phyloP scores from a whole-genome alignment of 2,113 vertebrate genomes.

The Rhineura floridana region DNA sequence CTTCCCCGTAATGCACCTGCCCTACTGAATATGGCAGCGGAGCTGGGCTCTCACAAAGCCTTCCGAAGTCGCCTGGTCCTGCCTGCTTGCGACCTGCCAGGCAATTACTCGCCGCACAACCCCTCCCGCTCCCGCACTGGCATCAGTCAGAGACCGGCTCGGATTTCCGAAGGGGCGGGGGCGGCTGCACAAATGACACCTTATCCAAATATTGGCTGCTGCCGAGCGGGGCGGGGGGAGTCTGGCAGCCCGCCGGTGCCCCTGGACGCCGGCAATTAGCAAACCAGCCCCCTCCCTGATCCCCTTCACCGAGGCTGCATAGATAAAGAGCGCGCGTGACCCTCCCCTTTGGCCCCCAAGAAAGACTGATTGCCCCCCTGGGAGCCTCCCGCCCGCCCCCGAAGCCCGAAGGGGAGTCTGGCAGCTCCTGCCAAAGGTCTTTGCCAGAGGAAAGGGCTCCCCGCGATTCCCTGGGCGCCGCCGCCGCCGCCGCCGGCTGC shows the following conservation, averaged over 20 bases:
- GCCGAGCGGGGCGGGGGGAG: background rate
- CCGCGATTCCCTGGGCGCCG: background rate
- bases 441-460: too few species aligned
- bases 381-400: background rate
- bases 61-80: background rate
- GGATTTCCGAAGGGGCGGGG: background rate
- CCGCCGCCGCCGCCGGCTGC: background rate
- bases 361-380: background rate
- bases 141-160: background rate
- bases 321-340: too few species aligned
- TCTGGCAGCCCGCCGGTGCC: background rate
- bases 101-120: background rate
- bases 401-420: background rate
- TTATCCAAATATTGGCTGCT: constrained; percentile 7
- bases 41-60: background rate
- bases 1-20: too few species aligned
- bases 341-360: background rate
- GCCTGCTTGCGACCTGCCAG: background rate
- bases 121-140: background rate
- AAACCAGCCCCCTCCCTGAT: background rate
- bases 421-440: background rate
- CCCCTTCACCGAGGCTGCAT: background rate
- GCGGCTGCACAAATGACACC: background rate
- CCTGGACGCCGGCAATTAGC: background rate
- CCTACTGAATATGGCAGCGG: too few species aligned